A percentile compares a stretch with the other conserved stretches of the same genome.
These are phyloP conservation scores for Drosophila carrolli DNA, from an alignment of 1,140 invertebrate species.

Conservation along the genomic window DNA sequence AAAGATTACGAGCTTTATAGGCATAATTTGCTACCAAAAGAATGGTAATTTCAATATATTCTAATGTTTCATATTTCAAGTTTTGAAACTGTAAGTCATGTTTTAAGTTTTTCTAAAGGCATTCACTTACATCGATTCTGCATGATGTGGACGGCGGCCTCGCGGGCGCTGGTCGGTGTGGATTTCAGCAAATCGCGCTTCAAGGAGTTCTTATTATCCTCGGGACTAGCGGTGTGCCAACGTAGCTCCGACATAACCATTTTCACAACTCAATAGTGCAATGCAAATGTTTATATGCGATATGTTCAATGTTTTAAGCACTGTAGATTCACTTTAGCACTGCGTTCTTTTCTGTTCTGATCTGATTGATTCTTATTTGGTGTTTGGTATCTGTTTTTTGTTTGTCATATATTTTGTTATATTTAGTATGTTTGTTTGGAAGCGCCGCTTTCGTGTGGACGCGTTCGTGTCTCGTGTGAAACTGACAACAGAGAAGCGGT, in stretches of 20 bases:
- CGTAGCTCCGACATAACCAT: constrained; percentile 85
- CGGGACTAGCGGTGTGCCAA: constrained; percentile 79
- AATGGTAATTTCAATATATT: not conserved
- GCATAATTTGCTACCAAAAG: no score
- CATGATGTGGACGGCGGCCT: constrained; percentile 77
- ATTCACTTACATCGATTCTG: constrained; percentile 83
- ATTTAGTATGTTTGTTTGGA: constrained; percentile 12
- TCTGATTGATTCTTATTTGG: constrained; percentile 11
- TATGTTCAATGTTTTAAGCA: constrained; percentile 38
- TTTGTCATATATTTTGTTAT: constrained; percentile 3
- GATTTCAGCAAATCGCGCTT: constrained; percentile 80
- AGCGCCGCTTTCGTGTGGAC: constrained; percentile 68
- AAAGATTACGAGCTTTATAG: not conserved
- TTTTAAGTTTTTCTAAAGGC: not conserved
- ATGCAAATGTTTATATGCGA: constrained; percentile 34
- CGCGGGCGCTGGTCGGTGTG: constrained; percentile 66
- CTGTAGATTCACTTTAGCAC: constrained; percentile 24
- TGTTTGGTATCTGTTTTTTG: not conserved
- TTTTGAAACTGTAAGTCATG: not conserved
- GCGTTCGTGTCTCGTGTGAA: constrained; percentile 82
- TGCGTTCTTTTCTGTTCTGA: constrained; percentile 1
- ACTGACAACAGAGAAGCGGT: constrained; percentile 66
- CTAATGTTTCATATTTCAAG: not conserved
- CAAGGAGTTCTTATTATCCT: constrained; percentile 83
- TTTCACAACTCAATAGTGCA: constrained; percentile 63